Conservation (phyloP, 2,113 vertebrate species). For the Cygnus atratus region DNA sequence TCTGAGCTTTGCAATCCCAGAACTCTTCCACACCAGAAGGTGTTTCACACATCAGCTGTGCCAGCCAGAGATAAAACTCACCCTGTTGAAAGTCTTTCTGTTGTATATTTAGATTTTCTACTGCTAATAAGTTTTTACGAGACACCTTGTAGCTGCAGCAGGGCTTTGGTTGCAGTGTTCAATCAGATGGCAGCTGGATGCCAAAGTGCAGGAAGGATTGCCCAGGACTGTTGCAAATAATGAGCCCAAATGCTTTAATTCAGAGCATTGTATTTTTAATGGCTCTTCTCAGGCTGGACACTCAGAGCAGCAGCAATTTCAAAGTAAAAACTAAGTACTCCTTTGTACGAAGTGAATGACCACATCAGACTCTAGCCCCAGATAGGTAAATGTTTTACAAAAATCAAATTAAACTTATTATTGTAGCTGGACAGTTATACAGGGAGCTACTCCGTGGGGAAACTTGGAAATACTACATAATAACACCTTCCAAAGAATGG, state of each 20-base stretch:
- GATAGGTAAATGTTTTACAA: not conserved
- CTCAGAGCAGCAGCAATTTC: not conserved
- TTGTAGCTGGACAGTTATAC: not conserved
- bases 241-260: not conserved
- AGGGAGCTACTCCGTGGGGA: not conserved
- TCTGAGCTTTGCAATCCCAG: not conserved
- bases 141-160: not conserved
- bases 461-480: not conserved
- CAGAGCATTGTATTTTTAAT: not conserved
- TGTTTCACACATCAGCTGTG: not conserved
- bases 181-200: not conserved
- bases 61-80: not conserved
- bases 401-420: not conserved
- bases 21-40: not conserved
- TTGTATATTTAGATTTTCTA: not conserved
- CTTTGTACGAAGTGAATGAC: not conserved
- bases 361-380: accelerated
- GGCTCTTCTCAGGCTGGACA: no score
- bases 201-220: not conserved
- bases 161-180: not conserved
- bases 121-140: not conserved
- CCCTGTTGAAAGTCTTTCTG: accelerated
- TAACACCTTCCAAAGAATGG: not conserved
- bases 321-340: not conserved
- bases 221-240: not conserved